phyloP scores from a whole-genome alignment of 2,888 invertebrate species.

The Rhagonycha fulva region DNA sequence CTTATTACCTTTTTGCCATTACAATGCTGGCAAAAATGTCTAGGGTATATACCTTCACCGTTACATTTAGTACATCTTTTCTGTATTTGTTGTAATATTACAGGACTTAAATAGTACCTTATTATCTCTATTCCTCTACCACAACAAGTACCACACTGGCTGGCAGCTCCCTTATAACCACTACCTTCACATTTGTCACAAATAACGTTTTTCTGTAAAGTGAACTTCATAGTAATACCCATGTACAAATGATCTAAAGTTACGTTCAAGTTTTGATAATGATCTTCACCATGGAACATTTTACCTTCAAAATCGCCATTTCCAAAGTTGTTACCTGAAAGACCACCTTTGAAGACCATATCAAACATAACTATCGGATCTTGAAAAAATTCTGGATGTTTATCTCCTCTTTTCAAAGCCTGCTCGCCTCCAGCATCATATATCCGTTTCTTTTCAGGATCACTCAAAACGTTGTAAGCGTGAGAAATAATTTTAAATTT shows the following conservation, averaged over 20 bases:
- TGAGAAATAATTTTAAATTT: conserved; percentile 95
- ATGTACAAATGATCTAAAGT: conserved; percentile 93
- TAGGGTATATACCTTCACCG: conserved; percentile 80
- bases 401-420: conserved; percentile 88
- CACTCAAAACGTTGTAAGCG: conserved; percentile 94
- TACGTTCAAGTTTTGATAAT: conserved; percentile 89
- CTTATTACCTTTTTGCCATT: conserved; percentile 86
- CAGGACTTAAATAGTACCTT: conserved; percentile 70
- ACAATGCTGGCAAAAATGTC: conserved; percentile 92
- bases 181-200: conserved; percentile 95
- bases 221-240: conserved; percentile 88
- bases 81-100: conserved; percentile 89
- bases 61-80: conserved; percentile 83
- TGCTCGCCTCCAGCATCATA: conserved; percentile 95
- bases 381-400: conserved; percentile 72
- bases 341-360: conserved; percentile 86
- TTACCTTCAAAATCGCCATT: conserved; percentile 47
- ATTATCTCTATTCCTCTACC: conserved; percentile 84
- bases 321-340: conserved; percentile 47
- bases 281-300: conserved; percentile 83
- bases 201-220: conserved; percentile 91
- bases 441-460: conserved; percentile 84
- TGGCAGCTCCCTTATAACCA: conserved; percentile 90
- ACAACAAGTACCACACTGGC: conserved; percentile 81
- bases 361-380: conserved; percentile 98